Percentiles rank a stretch among this genome's conserved stretches.
Evolutionary conservation across 92 coral and sea anemone genomes (phyloP).

Genomic region (Phymanthus crucifer): DNA sequence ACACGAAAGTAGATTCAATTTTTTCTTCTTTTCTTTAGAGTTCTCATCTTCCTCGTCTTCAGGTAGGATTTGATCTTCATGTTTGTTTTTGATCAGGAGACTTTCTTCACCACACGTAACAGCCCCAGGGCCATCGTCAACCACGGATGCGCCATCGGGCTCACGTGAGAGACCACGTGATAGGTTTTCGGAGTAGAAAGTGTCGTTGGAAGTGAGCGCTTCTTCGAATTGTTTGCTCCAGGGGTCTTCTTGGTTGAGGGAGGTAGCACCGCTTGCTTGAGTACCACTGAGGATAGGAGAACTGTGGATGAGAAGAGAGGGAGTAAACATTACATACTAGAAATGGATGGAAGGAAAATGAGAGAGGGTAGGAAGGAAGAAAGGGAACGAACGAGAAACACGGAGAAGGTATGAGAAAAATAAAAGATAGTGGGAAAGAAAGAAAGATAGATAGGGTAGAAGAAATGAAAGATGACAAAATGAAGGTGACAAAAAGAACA

Average conservation of each 20-base stretch:
- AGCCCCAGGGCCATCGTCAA: slow-evolving; percentile 27
- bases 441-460: not conserved
- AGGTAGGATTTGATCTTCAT: not conserved
- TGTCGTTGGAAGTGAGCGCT: slow-evolving; percentile 30
- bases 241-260: slow-evolving; percentile 31
- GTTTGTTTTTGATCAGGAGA: slow-evolving; percentile 12
- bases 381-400: too few relatives aligned
- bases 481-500: too few relatives aligned
- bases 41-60: slow-evolving; percentile 27
- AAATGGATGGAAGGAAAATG: not conserved
- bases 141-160: slow-evolving; percentile 67
- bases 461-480: too few relatives aligned
- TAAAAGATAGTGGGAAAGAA: not conserved
- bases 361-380: not conserved
- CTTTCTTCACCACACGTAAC: slow-evolving; percentile 12
- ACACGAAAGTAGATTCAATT: slow-evolving; percentile 46
- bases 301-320: slow-evolving; percentile 2
- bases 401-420: too few relatives aligned
- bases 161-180: slow-evolving; percentile 43
- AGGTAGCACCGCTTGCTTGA: not conserved
- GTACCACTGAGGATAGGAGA: slow-evolving; percentile 6
- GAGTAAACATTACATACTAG: not conserved
- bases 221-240: slow-evolving; percentile 40
- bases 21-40: slow-evolving; percentile 22
- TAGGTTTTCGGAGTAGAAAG: slow-evolving; percentile 22